Evolutionary conservation across 2,888 invertebrate genomes (phyloP), one percentile per base, ranked within the genome.

Genomic region (Hirtodrosophila trivittata): DNA sequence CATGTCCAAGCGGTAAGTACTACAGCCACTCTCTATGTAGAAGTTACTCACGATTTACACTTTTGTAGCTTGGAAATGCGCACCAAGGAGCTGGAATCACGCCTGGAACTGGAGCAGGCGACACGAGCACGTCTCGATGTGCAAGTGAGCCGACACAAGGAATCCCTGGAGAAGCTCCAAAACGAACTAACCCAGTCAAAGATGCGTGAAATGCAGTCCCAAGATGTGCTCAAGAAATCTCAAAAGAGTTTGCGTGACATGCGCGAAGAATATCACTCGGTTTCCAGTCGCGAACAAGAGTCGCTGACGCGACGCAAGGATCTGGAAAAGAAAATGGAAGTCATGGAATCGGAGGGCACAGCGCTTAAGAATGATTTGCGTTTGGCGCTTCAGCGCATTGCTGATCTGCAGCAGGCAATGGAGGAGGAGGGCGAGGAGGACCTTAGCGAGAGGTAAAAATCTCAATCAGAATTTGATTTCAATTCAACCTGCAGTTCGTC

Each of bases 371-470:
- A 95, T 89, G 98, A 98, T 91, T 93, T 98, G 38, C 93, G 97
- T 49, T 92, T 98, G 51, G 98, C 98, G 3, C 93, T 97, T 58
- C 94, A 97, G 69, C 93, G 98, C 63, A 97, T 98, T 76, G 94
- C 97, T 41, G 97, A 97, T 88, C 92, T 98, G 68, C 98, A 98
- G 89, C 95, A 96, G 86, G 98, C 97, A 64, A 96, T 98, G 89
- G 97, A 97, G 75, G 97, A 95, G 0, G 96, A 96, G 83, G 92
- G 95, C 55, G 94, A 94, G 78, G 94, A 89, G 67, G 94, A 90
- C 66, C 85, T 89, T 25, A 89, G 89, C 60, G 91, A 90, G 32
- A 91, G 91, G 91, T 90, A 54, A 65, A 28, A 9, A 0, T 1
- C 7, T 5, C 0, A 10, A 12, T 5, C 1, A 35, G 18, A 1